Evolutionary conservation across 2,797 vertebrate species (phyloP).

Genomic region (Muscicapa striata): DNA sequence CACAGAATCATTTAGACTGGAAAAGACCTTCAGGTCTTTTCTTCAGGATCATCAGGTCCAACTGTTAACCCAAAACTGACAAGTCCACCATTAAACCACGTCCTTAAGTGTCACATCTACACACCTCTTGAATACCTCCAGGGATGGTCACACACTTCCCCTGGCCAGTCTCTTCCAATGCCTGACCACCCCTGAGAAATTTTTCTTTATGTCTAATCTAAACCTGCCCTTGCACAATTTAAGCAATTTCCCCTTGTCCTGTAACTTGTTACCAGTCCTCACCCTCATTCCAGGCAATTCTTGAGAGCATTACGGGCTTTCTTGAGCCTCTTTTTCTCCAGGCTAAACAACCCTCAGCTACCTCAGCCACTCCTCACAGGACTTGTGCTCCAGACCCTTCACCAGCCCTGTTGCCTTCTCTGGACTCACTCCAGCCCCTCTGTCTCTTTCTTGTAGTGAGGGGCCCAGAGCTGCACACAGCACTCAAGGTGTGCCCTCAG

Average conservation of each 20-base stretch:
- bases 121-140: not conserved
- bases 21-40: not conserved
- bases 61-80: not conserved
- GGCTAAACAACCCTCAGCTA: not conserved
- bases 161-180: not conserved
- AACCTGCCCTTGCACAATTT: not conserved
- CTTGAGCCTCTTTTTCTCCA: not conserved
- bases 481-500: accelerated
- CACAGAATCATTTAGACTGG: not conserved
- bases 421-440: too few species aligned
- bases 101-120: not conserved
- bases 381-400: not conserved
- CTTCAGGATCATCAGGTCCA: not conserved
- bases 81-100: not conserved
- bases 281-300: not conserved
- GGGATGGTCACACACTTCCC: not conserved
- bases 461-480: not conserved
- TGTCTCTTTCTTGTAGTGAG: not conserved
- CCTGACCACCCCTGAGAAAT: not conserved
- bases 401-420: accelerated
- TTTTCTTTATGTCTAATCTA: not conserved
- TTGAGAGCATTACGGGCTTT: not conserved
- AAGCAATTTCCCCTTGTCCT: not conserved
- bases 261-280: not conserved
- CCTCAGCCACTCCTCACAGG: not conserved